Evolutionary conservation across 2,113 vertebrate species (phyloP).

Genomic region (Apteryx owenii): DNA sequence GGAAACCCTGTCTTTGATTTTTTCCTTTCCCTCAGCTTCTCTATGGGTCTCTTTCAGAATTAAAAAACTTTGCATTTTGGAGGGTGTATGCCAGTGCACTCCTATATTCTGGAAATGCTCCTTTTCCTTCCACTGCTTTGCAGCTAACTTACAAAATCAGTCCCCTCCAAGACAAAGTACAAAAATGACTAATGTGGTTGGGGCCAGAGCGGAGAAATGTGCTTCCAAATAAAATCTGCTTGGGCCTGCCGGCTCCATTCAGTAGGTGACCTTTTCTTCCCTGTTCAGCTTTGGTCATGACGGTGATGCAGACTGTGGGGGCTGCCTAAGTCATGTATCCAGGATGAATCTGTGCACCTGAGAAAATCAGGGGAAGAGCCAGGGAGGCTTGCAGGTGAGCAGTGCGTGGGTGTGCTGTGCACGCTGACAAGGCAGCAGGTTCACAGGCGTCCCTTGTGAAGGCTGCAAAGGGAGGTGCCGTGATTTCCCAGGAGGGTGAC

Average conservation of each 20-base stretch:
- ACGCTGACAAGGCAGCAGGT: accelerated
- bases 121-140: not conserved
- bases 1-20: not conserved
- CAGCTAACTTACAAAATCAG: not conserved
- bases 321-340: not conserved
- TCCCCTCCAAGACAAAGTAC: not conserved
- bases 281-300: not conserved
- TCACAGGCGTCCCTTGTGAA: not conserved
- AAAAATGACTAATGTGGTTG: not conserved
- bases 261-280: not conserved
- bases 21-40: not conserved
- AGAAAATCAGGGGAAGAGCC: not conserved
- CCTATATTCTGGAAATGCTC: not conserved
- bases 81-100: not conserved
- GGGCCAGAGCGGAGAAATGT: not conserved
- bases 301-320: not conserved
- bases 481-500: not conserved
- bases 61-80: not conserved
- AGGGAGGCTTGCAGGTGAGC: not conserved
- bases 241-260: not conserved
- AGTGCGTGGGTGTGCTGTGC: not conserved
- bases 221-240: not conserved
- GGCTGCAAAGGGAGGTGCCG: not conserved
- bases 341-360: not conserved
- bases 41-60: not conserved